These are phyloP conservation scores for Cryptotis parvus DNA, from an alignment of 2,113 vertebrate species.

Conservation along the genomic window DNA sequence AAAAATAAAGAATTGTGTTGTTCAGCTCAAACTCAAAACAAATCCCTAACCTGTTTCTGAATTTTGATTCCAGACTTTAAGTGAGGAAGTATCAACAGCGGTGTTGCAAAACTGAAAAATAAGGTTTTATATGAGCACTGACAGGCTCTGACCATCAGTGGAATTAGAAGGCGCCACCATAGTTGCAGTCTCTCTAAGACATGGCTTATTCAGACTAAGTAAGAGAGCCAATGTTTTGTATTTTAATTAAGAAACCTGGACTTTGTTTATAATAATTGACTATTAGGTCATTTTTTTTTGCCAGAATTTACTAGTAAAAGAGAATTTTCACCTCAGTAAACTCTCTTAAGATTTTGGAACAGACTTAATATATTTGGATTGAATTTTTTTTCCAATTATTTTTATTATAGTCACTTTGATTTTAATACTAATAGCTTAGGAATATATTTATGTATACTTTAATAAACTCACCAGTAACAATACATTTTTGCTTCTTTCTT, in stretches of 20 bases:
- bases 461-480: conserved; percentile 54
- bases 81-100: conserved; percentile 77
- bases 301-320: conserved; percentile 87
- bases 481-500: conserved; percentile 55
- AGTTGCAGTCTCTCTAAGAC: conserved; percentile 86
- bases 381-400: conserved; percentile 71
- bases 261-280: conserved; percentile 90
- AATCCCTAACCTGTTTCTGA: conserved; percentile 56
- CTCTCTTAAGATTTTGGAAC: conserved; percentile 83
- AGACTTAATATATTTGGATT: conserved; percentile 76
- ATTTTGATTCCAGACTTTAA: conserved; percentile 77
- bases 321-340: conserved; percentile 83
- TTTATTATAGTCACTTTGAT: conserved; percentile 53
- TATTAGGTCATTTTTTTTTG: conserved; percentile 82
- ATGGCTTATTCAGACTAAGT: conserved; percentile 83
- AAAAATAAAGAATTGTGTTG: conserved; percentile 56
- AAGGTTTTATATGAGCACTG: conserved; percentile 84
- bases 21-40: conserved; percentile 60
- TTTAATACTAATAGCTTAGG: background rate
- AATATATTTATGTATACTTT: conserved; percentile 63
- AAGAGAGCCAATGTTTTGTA: conserved; percentile 86
- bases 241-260: conserved; percentile 91
- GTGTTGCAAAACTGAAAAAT: conserved; percentile 82
- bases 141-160: conserved; percentile 84
- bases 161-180: conserved; percentile 84